Base-by-base conservation (phyloP, 2,888 invertebrate genomes). In the Sphaeridia pumilis region DNA sequence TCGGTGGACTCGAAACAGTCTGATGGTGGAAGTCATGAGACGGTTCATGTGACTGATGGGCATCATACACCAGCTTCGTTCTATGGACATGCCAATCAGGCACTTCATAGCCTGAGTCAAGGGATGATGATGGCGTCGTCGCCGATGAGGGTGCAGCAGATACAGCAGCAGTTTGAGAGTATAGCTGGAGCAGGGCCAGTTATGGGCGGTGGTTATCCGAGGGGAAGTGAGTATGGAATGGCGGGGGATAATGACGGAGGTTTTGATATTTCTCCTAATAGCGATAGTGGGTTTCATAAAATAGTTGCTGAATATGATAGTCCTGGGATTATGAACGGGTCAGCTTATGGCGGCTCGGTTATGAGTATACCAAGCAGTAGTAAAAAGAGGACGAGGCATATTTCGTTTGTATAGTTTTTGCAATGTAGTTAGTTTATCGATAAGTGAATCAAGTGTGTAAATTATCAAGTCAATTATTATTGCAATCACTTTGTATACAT, bases 201-300 rank as follows among this genome's bases (percentile, higher is more conserved):
- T 5, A n/a, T 5, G 14, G 26, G 24, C 4, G 41, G 27, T 21
- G 17, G 42, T n/a, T 43, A 22, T 24, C 25, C 12, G 27, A 14
- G 42, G 17, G 22, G 36, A 14, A 48, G 36, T 46, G 49, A 47
- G 49, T 48, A 48, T n/a, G 57, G 54, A 47, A 58, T 61, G 17
- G 60, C 62, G 2, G 64, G 63, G 47, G 64, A 64, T 46, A n/a
- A n/a, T n/a, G 64, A 64, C 45, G 64, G 62, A 24, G 64, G 64
- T 21, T 62, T 62, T 49, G 57, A 57, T 34, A 53, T 38, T 31
- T 21, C 41, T 28, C 47, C 46, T 24, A 35, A 56, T 34, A 57
- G 59, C 45, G 56, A 56, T 42, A 55, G 58, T 38, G 56, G 56
- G 34, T 61, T 61, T 50, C 61, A 64, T 47, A 64, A 64, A 57